Conservation (phyloP, 2,888 invertebrate genomes). For the Syrphus vitripennis region DNA sequence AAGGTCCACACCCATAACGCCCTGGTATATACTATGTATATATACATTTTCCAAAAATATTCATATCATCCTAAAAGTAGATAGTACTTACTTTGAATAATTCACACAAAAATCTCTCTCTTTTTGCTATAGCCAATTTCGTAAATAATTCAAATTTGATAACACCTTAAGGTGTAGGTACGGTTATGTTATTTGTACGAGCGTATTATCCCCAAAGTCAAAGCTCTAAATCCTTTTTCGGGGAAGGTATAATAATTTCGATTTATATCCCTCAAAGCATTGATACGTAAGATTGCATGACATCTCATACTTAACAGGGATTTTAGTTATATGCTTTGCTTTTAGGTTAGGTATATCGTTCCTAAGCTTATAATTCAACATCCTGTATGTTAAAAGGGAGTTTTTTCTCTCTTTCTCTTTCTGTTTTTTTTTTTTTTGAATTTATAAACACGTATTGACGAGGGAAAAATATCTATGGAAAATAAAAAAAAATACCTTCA, state of each 20-base stretch:
- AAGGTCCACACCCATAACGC: neutral
- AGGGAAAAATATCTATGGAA: neutral
- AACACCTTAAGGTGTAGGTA: neutral
- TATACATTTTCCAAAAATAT: neutral
- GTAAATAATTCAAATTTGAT: slow-evolving; percentile 1
- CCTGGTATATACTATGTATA: neutral
- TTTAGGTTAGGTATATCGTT: too few relatives aligned
- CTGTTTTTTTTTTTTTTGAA: too few relatives aligned
- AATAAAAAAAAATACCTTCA: neutral
- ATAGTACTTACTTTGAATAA: neutral
- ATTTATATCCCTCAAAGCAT: neutral
- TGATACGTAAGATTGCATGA: neutral
- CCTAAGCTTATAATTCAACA: neutral
- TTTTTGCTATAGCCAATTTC: too few relatives aligned
- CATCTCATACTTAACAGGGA: neutral
- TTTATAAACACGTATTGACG: neutral
- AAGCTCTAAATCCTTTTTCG: neutral
- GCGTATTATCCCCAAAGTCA: neutral
- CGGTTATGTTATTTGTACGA: neutral
- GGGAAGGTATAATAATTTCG: neutral
- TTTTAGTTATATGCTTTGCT: neutral
- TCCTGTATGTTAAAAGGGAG: neutral
- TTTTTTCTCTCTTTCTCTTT: neutral
- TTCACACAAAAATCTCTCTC: neutral
- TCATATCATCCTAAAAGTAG: neutral